Percentiles rank a stretch among this genome's conserved stretches.
Conservation (phyloP, 2,113 vertebrate species). For the Nycticryphes semicollaris region DNA sequence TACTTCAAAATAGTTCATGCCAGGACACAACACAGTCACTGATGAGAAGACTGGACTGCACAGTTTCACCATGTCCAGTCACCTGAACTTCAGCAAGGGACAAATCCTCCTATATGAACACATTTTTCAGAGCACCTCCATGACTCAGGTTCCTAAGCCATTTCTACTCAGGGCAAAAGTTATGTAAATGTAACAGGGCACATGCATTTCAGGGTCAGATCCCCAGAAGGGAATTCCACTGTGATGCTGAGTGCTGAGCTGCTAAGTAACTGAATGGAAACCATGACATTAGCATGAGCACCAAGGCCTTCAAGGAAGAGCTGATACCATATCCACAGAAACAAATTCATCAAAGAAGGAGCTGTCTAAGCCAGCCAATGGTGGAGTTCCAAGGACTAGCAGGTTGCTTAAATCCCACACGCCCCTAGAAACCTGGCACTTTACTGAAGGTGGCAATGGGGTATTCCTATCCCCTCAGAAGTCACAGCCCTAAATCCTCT, state of each 20-base stretch:
- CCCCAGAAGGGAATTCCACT: neutral
- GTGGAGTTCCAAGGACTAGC: neutral
- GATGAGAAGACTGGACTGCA: neutral
- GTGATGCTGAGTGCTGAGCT: neutral
- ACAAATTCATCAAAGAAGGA: fast-evolving
- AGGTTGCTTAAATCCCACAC: neutral
- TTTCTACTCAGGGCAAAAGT: neutral
- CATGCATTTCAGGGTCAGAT: neutral
- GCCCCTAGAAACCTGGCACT: neutral
- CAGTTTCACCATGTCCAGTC: neutral
- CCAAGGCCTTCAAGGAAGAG: neutral
- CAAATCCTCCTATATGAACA: neutral
- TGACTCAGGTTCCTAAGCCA: neutral
- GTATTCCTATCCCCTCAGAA: neutral
- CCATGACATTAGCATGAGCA: neutral
- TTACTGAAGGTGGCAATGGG: neutral
- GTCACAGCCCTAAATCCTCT: neutral
- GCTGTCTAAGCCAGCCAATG: neutral
- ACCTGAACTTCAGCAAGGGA: neutral
- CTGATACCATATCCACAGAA: neutral
- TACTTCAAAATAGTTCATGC: neutral
- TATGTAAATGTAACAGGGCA: neutral
- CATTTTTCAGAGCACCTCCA: neutral
- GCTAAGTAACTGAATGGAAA: neutral
- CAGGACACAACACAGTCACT: neutral